Evolutionary conservation across 2,797 vertebrate species (phyloP).

Genomic region (Typhlichthys subterraneus): DNA sequence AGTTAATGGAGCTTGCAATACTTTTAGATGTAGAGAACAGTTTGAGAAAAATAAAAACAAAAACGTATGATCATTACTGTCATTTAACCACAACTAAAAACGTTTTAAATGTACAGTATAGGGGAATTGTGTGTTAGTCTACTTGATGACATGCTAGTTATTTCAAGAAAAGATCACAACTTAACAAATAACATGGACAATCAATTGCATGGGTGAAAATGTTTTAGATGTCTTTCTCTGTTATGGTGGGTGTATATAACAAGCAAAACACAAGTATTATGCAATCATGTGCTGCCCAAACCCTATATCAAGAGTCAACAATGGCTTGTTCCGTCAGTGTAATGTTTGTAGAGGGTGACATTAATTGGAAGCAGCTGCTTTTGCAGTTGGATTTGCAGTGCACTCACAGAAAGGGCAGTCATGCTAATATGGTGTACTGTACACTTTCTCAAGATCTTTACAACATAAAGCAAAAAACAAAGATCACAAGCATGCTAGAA

Average conservation of each 20-base stretch:
- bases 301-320: slow-evolving; percentile 74
- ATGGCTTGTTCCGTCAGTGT: slow-evolving; percentile 64
- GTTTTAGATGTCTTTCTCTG: background rate
- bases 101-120: background rate
- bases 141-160: slow-evolving; percentile 35
- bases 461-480: slow-evolving; percentile 19
- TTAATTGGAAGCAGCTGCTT: slow-evolving; percentile 75
- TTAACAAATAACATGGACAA: slow-evolving; percentile 30
- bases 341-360: slow-evolving; percentile 63
- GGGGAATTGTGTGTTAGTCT: no score
- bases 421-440: slow-evolving; percentile 36
- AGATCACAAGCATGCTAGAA: background rate
- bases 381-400: slow-evolving; percentile 61
- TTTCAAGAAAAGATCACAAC: slow-evolving; percentile 22
- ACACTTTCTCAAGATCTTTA: slow-evolving; percentile 21
- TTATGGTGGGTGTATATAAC: slow-evolving; percentile 59
- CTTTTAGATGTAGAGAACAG: background rate
- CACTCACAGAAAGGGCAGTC: slow-evolving; percentile 49
- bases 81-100: slow-evolving; percentile 16
- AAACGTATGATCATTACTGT: slow-evolving; percentile 10
- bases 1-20: background rate
- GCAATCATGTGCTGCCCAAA: slow-evolving; percentile 55
- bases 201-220: slow-evolving; percentile 1
- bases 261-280: slow-evolving; percentile 60
- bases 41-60: background rate